Conservation (phyloP, 2,888 invertebrate species). For the Plebejus argus region DNA sequence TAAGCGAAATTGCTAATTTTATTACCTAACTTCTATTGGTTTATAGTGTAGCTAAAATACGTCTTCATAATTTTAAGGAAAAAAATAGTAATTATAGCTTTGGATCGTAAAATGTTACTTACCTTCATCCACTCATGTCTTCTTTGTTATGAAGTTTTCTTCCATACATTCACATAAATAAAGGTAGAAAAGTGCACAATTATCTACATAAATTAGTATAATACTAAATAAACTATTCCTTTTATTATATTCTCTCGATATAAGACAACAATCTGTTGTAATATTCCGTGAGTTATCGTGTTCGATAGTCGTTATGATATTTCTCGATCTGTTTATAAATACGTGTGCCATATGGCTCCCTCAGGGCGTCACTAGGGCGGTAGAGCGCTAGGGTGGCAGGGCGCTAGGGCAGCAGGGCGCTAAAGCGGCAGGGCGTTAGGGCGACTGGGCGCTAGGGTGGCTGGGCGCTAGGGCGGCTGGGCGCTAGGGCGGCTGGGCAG, state of each 20-base stretch:
- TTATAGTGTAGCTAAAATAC: too few species aligned
- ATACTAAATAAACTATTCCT: neutral
- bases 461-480: too few species aligned
- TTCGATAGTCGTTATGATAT: constrained; percentile 14
- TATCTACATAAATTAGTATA: too few species aligned
- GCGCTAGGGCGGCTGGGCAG: neutral
- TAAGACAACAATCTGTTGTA: neutral
- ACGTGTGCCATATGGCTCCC: neutral
- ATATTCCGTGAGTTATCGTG: neutral
- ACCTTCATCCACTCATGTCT: too few species aligned
- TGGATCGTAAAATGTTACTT: too few species aligned
- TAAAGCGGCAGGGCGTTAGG: neutral
- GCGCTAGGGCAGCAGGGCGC: neutral
- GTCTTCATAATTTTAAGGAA: too few species aligned
- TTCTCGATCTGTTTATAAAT: neutral
- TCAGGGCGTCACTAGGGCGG: neutral
- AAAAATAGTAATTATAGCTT: too few species aligned
- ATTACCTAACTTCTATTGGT: too few species aligned
- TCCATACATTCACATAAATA: neutral
- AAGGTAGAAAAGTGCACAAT: neutral
- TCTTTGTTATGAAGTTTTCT: too few species aligned
- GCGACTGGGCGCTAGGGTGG: neutral
- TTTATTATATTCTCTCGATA: neutral
- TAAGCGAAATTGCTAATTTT: too few species aligned
- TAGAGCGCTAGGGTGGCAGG: neutral